Percentiles rank a stretch among this genome's conserved stretches.
These are phyloP conservation scores for Papilio machaon DNA, from an alignment of 1,140 invertebrate genomes.

Conservation along the genomic window DNA sequence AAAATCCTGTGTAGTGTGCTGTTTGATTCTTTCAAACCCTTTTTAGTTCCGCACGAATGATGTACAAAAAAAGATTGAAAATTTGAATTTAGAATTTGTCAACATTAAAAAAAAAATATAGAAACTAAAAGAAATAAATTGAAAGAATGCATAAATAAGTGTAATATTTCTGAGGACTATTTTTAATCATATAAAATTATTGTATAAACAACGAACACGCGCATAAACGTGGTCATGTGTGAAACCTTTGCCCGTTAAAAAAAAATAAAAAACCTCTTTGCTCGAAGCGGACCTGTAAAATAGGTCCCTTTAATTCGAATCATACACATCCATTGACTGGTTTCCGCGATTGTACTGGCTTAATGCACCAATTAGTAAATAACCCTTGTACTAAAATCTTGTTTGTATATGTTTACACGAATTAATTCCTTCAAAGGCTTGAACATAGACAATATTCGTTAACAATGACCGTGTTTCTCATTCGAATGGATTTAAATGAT, in stretches of 20 bases:
- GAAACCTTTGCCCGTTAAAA: conserved; percentile 66
- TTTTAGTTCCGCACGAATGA: neutral
- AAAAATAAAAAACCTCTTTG: conserved; percentile 53
- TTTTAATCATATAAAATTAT: conserved; percentile 48
- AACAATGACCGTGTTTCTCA: conserved; percentile 64
- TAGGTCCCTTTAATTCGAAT: conserved; percentile 75
- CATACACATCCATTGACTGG: conserved; percentile 72
- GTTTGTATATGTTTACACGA: conserved; percentile 67
- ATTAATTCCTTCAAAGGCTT: conserved; percentile 57
- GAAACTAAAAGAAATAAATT: neutral
- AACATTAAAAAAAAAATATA: neutral
- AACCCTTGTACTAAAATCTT: conserved; percentile 65
- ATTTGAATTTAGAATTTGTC: neutral
- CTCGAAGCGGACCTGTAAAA: conserved; percentile 70
- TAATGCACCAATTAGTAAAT: conserved; percentile 77
- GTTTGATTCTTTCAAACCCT: no score
- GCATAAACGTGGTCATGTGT: conserved; percentile 71
- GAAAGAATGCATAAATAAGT: neutral
- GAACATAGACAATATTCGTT: conserved; percentile 63
- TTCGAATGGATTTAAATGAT: conserved; percentile 57
- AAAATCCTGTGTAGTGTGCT: no score
- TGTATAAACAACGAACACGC: conserved; percentile 57
- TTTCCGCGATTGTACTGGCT: conserved; percentile 70
- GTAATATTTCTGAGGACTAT: neutral
- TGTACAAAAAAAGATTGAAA: neutral